A percentile compares a stretch with the other conserved stretches of the same genome.
Evolutionary conservation across 1,140 invertebrate species (phyloP).

Genomic region (Muscidifurax raptorellus): DNA sequence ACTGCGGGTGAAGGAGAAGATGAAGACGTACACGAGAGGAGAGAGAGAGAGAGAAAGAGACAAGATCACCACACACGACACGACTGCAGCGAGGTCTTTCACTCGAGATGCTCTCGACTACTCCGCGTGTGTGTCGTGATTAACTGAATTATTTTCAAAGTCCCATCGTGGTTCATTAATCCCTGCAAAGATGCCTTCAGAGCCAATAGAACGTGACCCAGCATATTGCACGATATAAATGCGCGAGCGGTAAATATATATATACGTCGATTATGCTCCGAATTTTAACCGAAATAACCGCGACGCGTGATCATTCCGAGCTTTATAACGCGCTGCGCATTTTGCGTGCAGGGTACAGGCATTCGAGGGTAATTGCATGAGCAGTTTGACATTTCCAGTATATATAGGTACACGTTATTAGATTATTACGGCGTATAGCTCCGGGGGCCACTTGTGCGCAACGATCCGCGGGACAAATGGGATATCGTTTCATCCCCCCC

Average conservation of each 20-base stretch:
- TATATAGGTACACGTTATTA: neutral
- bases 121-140: neutral
- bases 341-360: too few species aligned
- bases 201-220: neutral
- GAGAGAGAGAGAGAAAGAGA: neutral
- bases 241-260: too few species aligned
- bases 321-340: neutral
- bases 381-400: neutral
- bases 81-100: neutral
- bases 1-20: neutral
- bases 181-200: neutral
- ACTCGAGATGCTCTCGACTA: too few species aligned
- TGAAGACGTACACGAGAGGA: neutral
- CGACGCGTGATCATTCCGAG: too few species aligned
- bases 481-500: too few species aligned
- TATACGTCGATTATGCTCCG: too few species aligned
- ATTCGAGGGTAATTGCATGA: neutral
- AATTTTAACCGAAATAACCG: too few species aligned
- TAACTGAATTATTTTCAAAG: neutral
- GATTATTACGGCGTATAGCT: neutral
- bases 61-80: neutral
- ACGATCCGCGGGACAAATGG: too few species aligned
- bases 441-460: neutral
- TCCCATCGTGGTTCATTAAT: neutral
- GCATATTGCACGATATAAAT: neutral